phyloP scores from a whole-genome alignment of 1,140 invertebrate species.

The Trichonephila inaurata region DNA sequence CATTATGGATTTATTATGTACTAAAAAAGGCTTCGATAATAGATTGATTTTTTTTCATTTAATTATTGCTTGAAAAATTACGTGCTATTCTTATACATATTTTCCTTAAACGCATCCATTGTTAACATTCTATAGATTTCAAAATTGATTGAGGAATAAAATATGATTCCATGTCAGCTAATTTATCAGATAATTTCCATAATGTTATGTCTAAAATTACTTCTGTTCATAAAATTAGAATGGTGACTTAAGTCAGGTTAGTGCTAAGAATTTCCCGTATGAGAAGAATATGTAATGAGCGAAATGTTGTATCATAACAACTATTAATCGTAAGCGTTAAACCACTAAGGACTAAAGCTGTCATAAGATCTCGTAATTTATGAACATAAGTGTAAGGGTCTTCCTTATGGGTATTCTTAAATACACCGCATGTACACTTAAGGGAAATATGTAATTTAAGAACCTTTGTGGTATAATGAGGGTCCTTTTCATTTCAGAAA shows the following conservation, averaged over 20 bases:
- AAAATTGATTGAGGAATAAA: too few species aligned
- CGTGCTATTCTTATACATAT: too few species aligned
- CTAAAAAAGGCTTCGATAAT: too few species aligned
- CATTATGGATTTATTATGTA: too few species aligned
- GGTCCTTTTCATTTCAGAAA: neutral
- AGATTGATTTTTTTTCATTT: too few species aligned
- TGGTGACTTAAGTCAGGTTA: neutral
- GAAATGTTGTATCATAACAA: conserved; percentile 30
- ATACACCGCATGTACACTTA: neutral
- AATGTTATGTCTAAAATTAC: too few species aligned
- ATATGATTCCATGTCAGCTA: too few species aligned
- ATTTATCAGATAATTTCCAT: too few species aligned
- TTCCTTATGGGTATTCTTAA: conserved; percentile 34
- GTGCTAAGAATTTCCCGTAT: neutral
- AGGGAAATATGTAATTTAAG: conserved; percentile 48
- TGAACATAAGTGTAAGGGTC: neutral
- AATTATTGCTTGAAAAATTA: too few species aligned
- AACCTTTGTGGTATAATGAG: conserved; percentile 20
- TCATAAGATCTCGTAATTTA: conserved; percentile 58
- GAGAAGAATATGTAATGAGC: conserved; percentile 56
- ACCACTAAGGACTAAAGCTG: conserved; percentile 32
- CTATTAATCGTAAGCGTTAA: conserved; percentile 57
- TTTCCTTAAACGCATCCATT: too few species aligned
- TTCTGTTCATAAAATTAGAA: too few species aligned
- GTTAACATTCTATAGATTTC: too few species aligned